These are phyloP conservation scores for Minunthozetes semirufus DNA, from an alignment of 2,888 invertebrate species.

Conservation along the genomic window DNA sequence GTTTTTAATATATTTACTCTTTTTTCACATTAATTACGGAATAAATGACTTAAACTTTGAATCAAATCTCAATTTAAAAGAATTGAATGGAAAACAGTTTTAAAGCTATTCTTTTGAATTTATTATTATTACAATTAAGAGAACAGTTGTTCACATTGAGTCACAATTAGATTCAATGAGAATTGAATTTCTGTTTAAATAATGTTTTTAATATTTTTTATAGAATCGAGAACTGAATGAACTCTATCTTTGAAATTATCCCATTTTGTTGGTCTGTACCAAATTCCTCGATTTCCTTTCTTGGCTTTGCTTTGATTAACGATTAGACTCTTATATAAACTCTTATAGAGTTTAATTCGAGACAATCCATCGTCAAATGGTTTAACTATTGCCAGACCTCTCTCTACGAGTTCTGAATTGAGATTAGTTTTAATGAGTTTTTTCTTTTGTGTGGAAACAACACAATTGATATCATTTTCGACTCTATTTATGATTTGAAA, in stretches of 20 bases:
- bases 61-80: too few relatives aligned
- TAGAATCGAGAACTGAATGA: background rate
- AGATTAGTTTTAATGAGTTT: background rate
- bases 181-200: background rate
- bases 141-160: too few relatives aligned
- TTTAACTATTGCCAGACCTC: slow-evolving; percentile 9
- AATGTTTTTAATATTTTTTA: background rate
- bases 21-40: background rate
- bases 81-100: too few relatives aligned
- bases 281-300: slow-evolving; percentile 9
- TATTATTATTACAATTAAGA: too few relatives aligned
- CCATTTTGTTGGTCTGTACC: slow-evolving; percentile 1
- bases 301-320: slow-evolving; percentile 16
- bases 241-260: background rate
- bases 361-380: background rate
- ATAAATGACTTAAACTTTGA: too few relatives aligned
- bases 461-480: background rate
- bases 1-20: background rate
- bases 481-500: background rate
- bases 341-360: background rate
- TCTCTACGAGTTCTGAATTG: slow-evolving; percentile 4
- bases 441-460: background rate
- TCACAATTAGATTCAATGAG: too few relatives aligned
- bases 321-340: background rate
- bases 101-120: background rate